A percentile compares a stretch with the other conserved stretches of the same genome.
phyloP scores from a whole-genome alignment of 2,113 vertebrate genomes.

The Propithecus coquereli region DNA sequence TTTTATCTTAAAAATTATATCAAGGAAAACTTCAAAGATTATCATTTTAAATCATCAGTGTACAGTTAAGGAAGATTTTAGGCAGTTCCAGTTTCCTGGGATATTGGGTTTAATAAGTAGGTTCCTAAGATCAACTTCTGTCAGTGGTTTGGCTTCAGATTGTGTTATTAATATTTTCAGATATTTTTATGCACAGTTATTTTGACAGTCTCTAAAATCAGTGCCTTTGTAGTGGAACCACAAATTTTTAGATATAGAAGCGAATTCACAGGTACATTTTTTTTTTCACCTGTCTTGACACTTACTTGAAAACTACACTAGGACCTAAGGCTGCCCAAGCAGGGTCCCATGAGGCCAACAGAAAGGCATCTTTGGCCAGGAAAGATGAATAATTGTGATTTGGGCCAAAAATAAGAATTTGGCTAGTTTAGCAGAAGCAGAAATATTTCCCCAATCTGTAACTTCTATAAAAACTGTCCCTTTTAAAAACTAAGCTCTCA shows the following conservation, averaged over 20 bases:
- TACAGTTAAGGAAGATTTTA: neutral
- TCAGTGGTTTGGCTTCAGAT: neutral
- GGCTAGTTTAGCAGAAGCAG: slow-evolving; percentile 55
- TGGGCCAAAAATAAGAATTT: neutral
- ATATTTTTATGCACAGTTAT: neutral
- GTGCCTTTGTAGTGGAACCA: neutral
- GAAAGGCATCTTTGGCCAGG: neutral
- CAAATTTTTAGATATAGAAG: neutral
- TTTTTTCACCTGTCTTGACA: neutral
- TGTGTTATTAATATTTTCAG: neutral
- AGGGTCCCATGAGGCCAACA: neutral
- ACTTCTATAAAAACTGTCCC: slow-evolving; percentile 25
- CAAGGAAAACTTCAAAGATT: neutral
- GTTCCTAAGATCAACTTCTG: neutral
- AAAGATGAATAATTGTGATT: neutral
- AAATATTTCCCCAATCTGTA: slow-evolving; percentile 46
- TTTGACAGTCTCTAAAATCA: neutral
- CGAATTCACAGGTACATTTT: neutral
- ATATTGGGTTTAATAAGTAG: neutral
- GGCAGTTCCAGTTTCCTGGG: neutral
- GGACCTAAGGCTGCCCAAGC: neutral
- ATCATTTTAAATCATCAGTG: neutral
- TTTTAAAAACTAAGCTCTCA: slow-evolving; percentile 70
- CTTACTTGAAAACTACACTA: neutral
- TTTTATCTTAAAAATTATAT: neutral